phyloP scores from a whole-genome alignment of 2,888 invertebrate species.

The Andrena hattorfiana region DNA sequence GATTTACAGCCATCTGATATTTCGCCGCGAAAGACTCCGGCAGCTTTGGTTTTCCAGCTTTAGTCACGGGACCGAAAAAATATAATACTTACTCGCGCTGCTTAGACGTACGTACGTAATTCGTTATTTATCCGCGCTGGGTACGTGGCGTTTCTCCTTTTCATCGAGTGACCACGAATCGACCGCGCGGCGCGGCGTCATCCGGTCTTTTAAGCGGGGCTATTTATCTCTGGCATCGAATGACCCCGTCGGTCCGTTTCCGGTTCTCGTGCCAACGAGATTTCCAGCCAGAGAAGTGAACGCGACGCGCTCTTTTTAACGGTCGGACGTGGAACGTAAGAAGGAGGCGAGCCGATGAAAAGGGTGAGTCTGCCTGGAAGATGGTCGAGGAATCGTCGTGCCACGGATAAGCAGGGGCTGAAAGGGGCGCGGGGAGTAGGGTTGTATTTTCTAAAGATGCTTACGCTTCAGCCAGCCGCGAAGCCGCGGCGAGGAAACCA shows the following conservation, averaged over 20 bases:
- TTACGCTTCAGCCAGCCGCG: constrained; percentile 70
- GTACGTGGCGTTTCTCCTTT: constrained; percentile 1
- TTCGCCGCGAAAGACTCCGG: constrained; percentile 12
- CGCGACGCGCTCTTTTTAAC: constrained; percentile 48
- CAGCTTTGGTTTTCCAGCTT: constrained; percentile 50
- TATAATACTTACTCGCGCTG: constrained; percentile 34
- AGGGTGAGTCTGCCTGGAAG: constrained; percentile 16
- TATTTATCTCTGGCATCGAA: constrained; percentile 65
- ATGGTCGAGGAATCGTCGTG: constrained; percentile 41
- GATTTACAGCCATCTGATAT: constrained; percentile 82
- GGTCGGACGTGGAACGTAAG: constrained; percentile 36
- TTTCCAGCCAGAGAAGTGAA: constrained; percentile 53
- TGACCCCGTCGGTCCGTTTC: constrained; percentile 60
- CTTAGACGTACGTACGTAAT: constrained; percentile 40
- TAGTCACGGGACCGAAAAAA: constrained; percentile 73
- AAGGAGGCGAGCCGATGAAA: constrained; percentile 46
- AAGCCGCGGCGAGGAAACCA: constrained; percentile 57
- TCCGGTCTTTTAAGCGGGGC: constrained; percentile 51
- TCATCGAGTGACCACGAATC: constrained; percentile 35
- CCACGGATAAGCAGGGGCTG: constrained; percentile 16
- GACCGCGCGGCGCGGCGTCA: constrained; percentile 14
- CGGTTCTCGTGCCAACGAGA: constrained; percentile 65
- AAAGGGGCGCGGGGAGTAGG: constrained; percentile 33
- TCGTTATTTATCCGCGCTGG: constrained; percentile 43
- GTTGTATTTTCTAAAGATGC: constrained; percentile 72